Percentiles rank a stretch among this genome's conserved stretches.
Evolutionary conservation across 2,113 vertebrate species (phyloP).

Genomic region (Suncus etruscus): DNA sequence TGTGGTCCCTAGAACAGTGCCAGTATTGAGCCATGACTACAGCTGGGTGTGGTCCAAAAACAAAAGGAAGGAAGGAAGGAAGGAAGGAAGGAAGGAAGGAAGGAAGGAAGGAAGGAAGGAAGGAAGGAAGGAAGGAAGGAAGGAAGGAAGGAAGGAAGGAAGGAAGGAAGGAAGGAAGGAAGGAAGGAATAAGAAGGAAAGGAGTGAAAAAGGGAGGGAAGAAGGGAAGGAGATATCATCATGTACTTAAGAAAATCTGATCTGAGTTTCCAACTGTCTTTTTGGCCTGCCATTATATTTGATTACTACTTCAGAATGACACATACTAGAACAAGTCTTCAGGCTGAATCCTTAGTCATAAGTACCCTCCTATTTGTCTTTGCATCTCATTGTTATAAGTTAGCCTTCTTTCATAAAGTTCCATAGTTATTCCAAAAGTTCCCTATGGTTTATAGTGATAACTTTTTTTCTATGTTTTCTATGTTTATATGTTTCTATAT

Average conservation of each 20-base stretch:
- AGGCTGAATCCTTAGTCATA: not conserved
- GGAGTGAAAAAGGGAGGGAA: too few species aligned
- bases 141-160: too few species aligned
- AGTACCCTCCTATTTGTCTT: not conserved
- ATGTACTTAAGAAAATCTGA: not conserved
- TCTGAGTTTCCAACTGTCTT: not conserved
- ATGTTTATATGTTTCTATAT: too few species aligned
- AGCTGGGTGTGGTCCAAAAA: too few species aligned
- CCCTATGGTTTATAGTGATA: not conserved
- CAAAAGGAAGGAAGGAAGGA: too few species aligned
- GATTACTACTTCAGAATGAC: not conserved
- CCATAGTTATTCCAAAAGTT: not conserved
- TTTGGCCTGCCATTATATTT: not conserved
- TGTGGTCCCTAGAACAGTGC: not conserved
- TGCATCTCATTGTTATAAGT: not conserved
- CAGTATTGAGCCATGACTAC: too few species aligned
- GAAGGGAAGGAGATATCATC: not conserved
- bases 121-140: too few species aligned
- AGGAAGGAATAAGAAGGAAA: too few species aligned
- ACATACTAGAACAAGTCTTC: not conserved
- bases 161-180: too few species aligned
- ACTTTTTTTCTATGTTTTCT: not conserved
- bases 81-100: too few species aligned
- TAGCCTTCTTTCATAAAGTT: constrained; percentile 18
- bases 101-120: too few species aligned